Percentiles rank a stretch among this genome's conserved stretches.
These are phyloP conservation scores for Garra rufa DNA, from an alignment of 2,113 vertebrate species.

Conservation along the genomic window DNA sequence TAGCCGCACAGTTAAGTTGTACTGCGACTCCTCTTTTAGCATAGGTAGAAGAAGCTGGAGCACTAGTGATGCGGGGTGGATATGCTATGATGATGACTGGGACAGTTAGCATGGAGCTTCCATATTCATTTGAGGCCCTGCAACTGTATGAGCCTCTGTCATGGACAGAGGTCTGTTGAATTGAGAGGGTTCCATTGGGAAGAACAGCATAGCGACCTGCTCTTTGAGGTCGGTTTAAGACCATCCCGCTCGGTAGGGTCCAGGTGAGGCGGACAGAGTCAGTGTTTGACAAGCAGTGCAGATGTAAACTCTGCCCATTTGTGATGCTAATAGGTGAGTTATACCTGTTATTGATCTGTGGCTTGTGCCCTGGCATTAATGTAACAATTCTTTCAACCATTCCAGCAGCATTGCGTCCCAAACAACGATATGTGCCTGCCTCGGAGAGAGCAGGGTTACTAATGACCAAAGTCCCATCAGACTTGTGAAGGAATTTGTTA, in stretches of 20 bases:
- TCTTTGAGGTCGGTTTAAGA: constrained; percentile 79
- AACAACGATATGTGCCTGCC: constrained; percentile 85
- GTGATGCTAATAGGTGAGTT: constrained; percentile 80
- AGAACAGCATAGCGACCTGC: constrained; percentile 80
- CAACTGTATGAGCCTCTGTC: constrained; percentile 89
- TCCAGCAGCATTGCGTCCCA: constrained; percentile 78
- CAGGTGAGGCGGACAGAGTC: constrained; percentile 74
- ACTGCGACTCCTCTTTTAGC: constrained; percentile 82
- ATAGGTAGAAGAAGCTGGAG: constrained; percentile 82
- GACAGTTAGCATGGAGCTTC: constrained; percentile 73
- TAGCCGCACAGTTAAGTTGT: constrained; percentile 83
- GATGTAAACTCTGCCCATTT: constrained; percentile 82
- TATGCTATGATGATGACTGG: constrained; percentile 84
- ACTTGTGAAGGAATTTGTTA: constrained; percentile 80
- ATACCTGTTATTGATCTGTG: constrained; percentile 78
- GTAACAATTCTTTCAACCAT: constrained; percentile 78
- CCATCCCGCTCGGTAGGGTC: constrained; percentile 83
- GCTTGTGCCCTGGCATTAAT: constrained; percentile 78
- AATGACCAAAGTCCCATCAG: constrained; percentile 83
- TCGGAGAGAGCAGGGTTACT: constrained; percentile 77
- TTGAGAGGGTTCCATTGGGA: constrained; percentile 84
- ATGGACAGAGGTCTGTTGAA: constrained; percentile 82
- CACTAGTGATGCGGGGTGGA: constrained; percentile 85
- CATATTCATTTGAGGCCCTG: constrained; percentile 76
- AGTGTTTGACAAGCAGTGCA: constrained; percentile 78